Conservation (phyloP, 2,113 vertebrate species). For the Hymenochirus boettgeri region DNA sequence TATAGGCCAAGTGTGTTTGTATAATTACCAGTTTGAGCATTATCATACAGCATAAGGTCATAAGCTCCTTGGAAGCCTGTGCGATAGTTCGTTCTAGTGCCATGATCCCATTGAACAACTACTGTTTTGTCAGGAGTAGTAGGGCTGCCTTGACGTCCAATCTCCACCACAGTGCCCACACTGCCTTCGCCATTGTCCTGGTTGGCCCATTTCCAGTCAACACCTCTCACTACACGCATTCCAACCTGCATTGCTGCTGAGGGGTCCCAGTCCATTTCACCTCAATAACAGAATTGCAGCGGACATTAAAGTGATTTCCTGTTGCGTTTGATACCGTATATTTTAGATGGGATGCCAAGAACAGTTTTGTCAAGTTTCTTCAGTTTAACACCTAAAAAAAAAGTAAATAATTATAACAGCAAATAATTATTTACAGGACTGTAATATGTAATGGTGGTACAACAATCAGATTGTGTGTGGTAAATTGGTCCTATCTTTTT, state of each 20-base stretch:
- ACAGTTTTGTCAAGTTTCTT: too few species aligned
- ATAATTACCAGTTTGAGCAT: conserved; percentile 84
- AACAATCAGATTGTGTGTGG: too few species aligned
- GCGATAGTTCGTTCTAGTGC: conserved; percentile 93
- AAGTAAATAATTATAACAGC: too few species aligned
- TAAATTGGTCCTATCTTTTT: too few species aligned
- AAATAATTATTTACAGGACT: too few species aligned
- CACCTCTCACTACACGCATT: conserved; percentile 90
- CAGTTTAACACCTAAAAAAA: too few species aligned
- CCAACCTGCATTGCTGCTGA: conserved; percentile 90
- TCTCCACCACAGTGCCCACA: conserved; percentile 92
- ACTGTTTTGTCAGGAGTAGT: conserved; percentile 94
- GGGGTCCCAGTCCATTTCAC: conserved; percentile 59
- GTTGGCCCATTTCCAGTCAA: conserved; percentile 96
- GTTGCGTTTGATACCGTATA: too few species aligned
- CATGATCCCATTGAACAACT: conserved; percentile 97
- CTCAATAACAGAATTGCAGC: neutral
- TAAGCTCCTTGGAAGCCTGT: conserved; percentile 92
- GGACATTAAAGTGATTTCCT: neutral
- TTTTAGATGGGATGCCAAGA: too few species aligned
- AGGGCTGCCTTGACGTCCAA: conserved; percentile 90
- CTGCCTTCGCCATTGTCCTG: conserved; percentile 95
- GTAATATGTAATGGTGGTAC: too few species aligned
- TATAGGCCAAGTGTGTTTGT: too few species aligned
- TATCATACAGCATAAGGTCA: conserved; percentile 93